These are phyloP conservation scores for Drosophila sp. DNA, from an alignment of 1,140 invertebrate genomes.

Conservation along the genomic window DNA sequence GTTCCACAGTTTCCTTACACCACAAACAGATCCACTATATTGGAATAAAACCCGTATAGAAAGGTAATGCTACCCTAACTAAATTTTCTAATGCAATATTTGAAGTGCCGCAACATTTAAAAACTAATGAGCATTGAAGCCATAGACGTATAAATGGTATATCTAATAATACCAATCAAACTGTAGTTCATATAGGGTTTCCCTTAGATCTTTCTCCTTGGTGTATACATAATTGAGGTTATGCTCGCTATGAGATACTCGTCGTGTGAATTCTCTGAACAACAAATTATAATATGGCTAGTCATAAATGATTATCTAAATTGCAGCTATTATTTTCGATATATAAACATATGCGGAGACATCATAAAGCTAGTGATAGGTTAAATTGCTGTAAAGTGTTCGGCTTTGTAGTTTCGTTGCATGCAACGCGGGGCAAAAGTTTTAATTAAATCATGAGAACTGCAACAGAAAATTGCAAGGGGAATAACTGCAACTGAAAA, in stretches of 20 bases:
- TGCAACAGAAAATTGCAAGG: slow-evolving; percentile 6
- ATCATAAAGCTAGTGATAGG: slow-evolving; percentile 41
- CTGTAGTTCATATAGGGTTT: neutral
- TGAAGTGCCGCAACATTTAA: neutral
- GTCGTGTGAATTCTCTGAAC: neutral
- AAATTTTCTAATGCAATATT: neutral
- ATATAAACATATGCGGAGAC: neutral
- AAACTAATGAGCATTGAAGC: neutral
- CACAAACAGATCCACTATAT: neutral
- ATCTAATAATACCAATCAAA: neutral
- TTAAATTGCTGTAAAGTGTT: slow-evolving; percentile 19
- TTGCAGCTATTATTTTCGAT: slow-evolving; percentile 39
- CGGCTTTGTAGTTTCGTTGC: slow-evolving; percentile 30
- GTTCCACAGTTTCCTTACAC: neutral
- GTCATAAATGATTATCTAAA: slow-evolving; percentile 45
- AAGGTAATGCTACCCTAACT: neutral
- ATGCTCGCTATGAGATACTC: neutral
- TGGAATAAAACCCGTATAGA: neutral
- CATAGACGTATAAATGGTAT: neutral
- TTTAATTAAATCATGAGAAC: slow-evolving; percentile 76
- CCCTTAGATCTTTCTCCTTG: neutral
- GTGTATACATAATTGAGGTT: neutral
- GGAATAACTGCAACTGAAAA: neutral
- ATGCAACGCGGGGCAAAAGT: slow-evolving; percentile 51
- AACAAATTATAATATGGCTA: slow-evolving; percentile 14